Percentiles rank a stretch among this genome's conserved stretches.
phyloP scores from a whole-genome alignment of 2,797 vertebrate genomes.

The Salmo trutta region DNA sequence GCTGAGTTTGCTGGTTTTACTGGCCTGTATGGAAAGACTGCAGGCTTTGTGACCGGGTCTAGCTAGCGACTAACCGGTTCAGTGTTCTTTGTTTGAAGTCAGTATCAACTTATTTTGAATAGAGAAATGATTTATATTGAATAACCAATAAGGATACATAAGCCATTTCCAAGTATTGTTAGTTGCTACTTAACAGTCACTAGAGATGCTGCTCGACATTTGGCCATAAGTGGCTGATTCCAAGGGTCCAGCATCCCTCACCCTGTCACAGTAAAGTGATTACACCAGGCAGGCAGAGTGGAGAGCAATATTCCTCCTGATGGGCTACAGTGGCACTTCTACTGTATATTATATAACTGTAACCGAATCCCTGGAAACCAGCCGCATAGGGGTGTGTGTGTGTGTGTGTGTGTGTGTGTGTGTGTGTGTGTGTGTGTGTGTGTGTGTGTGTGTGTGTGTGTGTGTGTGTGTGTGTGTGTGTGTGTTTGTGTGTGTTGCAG shows the following conservation, averaged over 20 bases:
- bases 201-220: not conserved
- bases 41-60: conserved; percentile 63
- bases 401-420: conserved; percentile 3
- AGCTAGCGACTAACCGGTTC: conserved; percentile 20
- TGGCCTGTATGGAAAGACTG: conserved; percentile 60
- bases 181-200: not conserved
- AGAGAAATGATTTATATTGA: not conserved
- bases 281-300: not conserved
- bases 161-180: not conserved
- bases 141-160: not conserved
- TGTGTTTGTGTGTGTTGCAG: no score
- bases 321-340: not conserved
- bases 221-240: not conserved
- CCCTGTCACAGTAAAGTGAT: conserved; percentile 5
- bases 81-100: not conserved
- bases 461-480: no score
- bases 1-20: conserved; percentile 74
- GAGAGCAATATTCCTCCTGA: not conserved
- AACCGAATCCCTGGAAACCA: not conserved
- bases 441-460: no score
- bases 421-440: no score
- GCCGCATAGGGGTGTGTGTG: conserved; percentile 5
- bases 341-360: conserved; percentile 8
- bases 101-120: no score
- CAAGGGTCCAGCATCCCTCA: not conserved